phyloP scores from a whole-genome alignment of 2,888 invertebrate species.

The Lissonota sp. region DNA sequence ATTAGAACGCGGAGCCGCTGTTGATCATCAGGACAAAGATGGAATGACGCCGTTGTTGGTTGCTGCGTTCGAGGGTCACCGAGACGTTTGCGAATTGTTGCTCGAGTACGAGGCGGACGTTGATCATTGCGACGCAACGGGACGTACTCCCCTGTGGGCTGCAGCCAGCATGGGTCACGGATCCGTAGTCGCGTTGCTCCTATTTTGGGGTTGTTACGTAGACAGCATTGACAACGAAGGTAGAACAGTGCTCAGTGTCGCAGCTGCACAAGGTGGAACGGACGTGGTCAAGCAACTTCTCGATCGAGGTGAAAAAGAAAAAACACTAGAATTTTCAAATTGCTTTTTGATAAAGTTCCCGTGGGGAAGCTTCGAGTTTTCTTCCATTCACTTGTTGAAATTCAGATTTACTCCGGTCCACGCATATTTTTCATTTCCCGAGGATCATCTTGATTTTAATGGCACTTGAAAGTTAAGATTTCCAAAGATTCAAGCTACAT shows the following conservation, averaged over 20 bases:
- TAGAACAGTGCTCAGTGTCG: conserved; percentile 93
- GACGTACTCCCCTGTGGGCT: conserved; percentile 95
- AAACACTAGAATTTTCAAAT: conserved; percentile 6
- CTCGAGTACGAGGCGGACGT: conserved; percentile 97
- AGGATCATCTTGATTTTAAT: no score
- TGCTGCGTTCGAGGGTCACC: conserved; percentile 96
- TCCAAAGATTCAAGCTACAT: no score
- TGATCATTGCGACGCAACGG: conserved; percentile 92
- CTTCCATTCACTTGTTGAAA: no score
- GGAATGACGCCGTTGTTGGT: conserved; percentile 95
- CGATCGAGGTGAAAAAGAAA: conserved; percentile 88
- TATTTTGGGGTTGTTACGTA: conserved; percentile 98
- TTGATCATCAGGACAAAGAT: conserved; percentile 93
- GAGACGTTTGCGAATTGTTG: conserved; percentile 95
- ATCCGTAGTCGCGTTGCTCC: conserved; percentile 91
- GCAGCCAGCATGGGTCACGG: conserved; percentile 97
- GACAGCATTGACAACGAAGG: conserved; percentile 98
- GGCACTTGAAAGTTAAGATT: no score
- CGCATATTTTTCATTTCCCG: no score
- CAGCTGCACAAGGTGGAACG: conserved; percentile 94
- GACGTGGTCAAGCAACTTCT: conserved; percentile 95
- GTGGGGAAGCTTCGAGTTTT: no score
- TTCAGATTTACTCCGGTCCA: no score
- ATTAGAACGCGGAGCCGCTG: conserved; percentile 92
- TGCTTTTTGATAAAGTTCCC: conserved; percentile 15